Base-by-base conservation (phyloP, 2,888 invertebrate genomes). In the Acanthosepion esculentum region DNA sequence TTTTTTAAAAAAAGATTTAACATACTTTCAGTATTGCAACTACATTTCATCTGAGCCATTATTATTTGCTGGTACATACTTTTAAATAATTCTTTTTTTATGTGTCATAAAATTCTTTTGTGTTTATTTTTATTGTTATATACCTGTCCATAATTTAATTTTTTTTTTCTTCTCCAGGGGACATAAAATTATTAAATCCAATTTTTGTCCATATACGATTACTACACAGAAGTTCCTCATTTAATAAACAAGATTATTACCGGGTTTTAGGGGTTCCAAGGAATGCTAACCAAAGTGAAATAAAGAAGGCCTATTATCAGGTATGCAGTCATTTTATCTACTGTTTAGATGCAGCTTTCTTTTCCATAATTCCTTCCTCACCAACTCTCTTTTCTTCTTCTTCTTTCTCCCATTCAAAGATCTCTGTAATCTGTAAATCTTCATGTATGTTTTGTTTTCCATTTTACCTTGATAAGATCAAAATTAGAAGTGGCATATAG, bases 301-400 rank as follows among this genome's bases (percentile, higher is more conserved):
- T 99, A 94, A 99, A 99, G 97, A 99, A 99, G 97, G 98, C 99
- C 0, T 99, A 99, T 97, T 99, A 99, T 97, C 98, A 99, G 98
- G 98, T 98, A 95, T 95, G 94, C 33, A 48, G 41, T 10, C 23
- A n/a, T 10, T 5, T 41, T 91, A 18, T 95, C 7, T 59, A 48
- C 29, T 48, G 33, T n/a, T 48, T 23, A 33, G 48, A 48, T 41
- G 33, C 10, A 91, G 23, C 0, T 59, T 94, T 48, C 18, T 33
- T 41, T 55, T 1, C n/a, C 33, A 23, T 33, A 53, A 3, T 26
- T 26, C 20, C 59, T 20, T n/a, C 4, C 29, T 78, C 29, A 18
- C 10, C n/a, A n/a, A 8, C 1, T 29, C 29, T 78, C 8, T 10
- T 12, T 10, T 15, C 7, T 29, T 78, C n/a, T 10, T 15, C 7